A percentile compares a stretch with the other conserved stretches of the same genome.
Evolutionary conservation across 2,113 vertebrate species (phyloP).

Genomic region (Bubo bubo): DNA sequence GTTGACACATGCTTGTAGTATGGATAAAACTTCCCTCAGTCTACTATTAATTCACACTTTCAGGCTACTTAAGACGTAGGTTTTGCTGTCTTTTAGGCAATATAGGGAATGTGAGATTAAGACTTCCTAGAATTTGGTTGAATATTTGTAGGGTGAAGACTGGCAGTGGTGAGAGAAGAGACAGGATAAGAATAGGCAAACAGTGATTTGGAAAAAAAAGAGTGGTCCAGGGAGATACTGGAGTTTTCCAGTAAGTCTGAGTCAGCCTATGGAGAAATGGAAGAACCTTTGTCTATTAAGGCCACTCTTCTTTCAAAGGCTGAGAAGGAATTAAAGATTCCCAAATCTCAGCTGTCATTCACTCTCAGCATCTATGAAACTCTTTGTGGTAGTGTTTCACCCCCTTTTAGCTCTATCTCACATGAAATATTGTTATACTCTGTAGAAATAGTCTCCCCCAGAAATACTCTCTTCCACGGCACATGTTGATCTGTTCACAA

Average conservation of each 20-base stretch:
- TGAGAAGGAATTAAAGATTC: background rate
- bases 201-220: background rate
- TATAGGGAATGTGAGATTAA: background rate
- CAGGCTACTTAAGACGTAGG: background rate
- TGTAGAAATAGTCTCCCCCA: background rate
- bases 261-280: background rate
- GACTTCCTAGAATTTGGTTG: background rate
- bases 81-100: background rate
- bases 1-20: background rate
- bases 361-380: background rate
- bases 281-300: background rate
- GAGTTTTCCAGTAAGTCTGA: background rate
- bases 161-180: background rate
- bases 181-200: background rate
- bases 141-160: background rate
- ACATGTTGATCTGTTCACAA: background rate
- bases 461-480: background rate
- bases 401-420: background rate
- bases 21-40: background rate
- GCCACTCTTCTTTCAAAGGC: background rate
- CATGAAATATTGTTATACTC: background rate
- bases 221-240: background rate
- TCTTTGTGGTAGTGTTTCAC: background rate
- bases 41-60: background rate
- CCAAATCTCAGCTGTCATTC: background rate